These are phyloP conservation scores for Pachypeltis micranthus DNA, from an alignment of 1,140 invertebrate species.

Conservation along the genomic window DNA sequence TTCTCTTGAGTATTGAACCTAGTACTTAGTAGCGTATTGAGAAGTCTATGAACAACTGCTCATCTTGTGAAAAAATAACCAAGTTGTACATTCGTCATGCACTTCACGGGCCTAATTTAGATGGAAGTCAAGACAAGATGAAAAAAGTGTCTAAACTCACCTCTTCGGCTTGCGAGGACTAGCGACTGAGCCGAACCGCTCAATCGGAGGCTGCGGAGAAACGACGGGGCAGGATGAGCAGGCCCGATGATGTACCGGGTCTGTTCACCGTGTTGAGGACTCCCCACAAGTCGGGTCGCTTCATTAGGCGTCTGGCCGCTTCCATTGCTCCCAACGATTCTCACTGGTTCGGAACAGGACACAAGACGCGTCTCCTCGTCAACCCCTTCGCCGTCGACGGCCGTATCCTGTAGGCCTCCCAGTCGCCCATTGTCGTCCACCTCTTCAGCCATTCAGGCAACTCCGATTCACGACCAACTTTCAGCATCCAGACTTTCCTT, in stretches of 20 bases:
- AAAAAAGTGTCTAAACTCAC: too few relatives aligned
- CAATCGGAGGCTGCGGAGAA: constrained; percentile 5
- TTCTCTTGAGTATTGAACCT: too few relatives aligned
- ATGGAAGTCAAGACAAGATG: too few relatives aligned
- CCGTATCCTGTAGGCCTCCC: too few relatives aligned
- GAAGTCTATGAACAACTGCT: too few relatives aligned
- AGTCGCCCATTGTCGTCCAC: background rate
- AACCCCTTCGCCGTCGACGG: background rate
- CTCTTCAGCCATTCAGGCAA: background rate
- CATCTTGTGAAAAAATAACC: too few relatives aligned
- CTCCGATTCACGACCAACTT: background rate
- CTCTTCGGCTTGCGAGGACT: constrained; percentile 7
- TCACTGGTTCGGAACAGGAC: background rate
- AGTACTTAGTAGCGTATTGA: too few relatives aligned
- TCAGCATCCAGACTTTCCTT: background rate
- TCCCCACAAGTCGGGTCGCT: background rate
- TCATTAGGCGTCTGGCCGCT: background rate
- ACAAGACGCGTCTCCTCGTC: background rate
- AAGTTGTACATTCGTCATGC: too few relatives aligned
- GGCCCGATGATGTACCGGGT: background rate
- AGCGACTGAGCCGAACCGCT: constrained; percentile 13
- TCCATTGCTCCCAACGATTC: background rate
- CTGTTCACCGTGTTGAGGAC: background rate
- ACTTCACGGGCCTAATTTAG: too few relatives aligned
- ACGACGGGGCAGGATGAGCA: constrained; percentile 2